Evolutionary conservation across 2,888 invertebrate genomes (phyloP).

Genomic region (Macaria liturata): DNA sequence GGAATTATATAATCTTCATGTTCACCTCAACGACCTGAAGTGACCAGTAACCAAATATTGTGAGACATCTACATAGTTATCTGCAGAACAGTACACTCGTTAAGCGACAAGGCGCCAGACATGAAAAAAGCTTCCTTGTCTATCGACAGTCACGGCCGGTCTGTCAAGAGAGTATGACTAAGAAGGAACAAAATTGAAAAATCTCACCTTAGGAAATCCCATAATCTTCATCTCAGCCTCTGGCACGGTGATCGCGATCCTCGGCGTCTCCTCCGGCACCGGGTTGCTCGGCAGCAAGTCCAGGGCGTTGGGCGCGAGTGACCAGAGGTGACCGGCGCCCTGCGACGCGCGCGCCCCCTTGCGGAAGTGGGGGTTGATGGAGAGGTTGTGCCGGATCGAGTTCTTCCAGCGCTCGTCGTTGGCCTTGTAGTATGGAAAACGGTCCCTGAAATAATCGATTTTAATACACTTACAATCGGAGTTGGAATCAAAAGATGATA

Average conservation of each 20-base stretch:
- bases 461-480: no score
- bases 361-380: conserved; percentile 95
- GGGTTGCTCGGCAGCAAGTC: conserved; percentile 64
- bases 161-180: no score
- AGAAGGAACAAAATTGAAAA: no score
- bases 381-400: conserved; percentile 94
- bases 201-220: conserved; percentile 66
- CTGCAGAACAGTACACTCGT: no score
- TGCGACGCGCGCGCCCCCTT: conserved; percentile 94
- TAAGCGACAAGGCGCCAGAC: no score
- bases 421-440: conserved; percentile 94
- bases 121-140: no score
- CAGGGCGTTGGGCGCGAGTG: conserved; percentile 86
- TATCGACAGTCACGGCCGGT: no score
- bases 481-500: no score
- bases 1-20: no score
- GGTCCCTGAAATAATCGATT: conserved; percentile 84
- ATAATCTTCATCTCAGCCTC: conserved; percentile 53
- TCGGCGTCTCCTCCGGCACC: conserved; percentile 49
- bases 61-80: no score
- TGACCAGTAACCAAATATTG: no score
- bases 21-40: no score
- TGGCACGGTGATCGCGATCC: conserved; percentile 33
- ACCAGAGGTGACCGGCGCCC: conserved; percentile 96
- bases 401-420: conserved; percentile 97